Conservation (phyloP, 2,888 invertebrate species). For the Punctoribates punctum region DNA sequence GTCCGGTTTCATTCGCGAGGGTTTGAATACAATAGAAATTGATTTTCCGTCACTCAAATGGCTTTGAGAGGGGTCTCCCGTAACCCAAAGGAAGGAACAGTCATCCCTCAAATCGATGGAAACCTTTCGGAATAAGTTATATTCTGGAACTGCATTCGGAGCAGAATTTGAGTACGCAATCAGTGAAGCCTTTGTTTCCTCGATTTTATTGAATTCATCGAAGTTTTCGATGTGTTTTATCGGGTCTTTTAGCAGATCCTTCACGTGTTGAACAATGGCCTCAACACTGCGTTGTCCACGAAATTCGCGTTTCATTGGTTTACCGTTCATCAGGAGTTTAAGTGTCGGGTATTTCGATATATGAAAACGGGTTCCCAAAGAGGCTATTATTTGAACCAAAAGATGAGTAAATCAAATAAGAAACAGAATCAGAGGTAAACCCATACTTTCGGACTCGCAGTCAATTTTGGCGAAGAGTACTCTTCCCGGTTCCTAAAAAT, state of each 20-base stretch:
- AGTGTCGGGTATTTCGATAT: conserved; percentile 98
- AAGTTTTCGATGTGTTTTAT: conserved; percentile 68
- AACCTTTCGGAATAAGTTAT: conserved; percentile 71
- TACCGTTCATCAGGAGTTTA: conserved; percentile 86
- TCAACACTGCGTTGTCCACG: conserved; percentile 83
- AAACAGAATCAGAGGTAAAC: neutral
- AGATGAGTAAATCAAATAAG: neutral
- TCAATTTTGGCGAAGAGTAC: conserved; percentile 95
- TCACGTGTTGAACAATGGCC: conserved; percentile 81
- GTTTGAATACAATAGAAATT: conserved; percentile 41
- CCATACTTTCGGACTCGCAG: conserved; percentile 82
- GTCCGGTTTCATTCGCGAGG: conserved; percentile 36
- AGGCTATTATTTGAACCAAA: neutral
- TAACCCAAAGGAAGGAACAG: conserved; percentile 86
- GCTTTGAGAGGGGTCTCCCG: conserved; percentile 61
- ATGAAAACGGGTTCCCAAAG: conserved; percentile 65
- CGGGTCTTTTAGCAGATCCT: conserved; percentile 81
- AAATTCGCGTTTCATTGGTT: conserved; percentile 83
- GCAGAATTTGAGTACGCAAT: conserved; percentile 65
- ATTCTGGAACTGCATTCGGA: conserved; percentile 72
- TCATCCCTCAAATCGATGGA: conserved; percentile 89
- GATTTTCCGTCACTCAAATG: conserved; percentile 43
- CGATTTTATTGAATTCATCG: conserved; percentile 42
- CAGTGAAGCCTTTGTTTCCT: conserved; percentile 67
- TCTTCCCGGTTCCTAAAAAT: conserved; percentile 60